Evolutionary conservation across 2,113 vertebrate species (phyloP).

Genomic region (Solea solea): DNA sequence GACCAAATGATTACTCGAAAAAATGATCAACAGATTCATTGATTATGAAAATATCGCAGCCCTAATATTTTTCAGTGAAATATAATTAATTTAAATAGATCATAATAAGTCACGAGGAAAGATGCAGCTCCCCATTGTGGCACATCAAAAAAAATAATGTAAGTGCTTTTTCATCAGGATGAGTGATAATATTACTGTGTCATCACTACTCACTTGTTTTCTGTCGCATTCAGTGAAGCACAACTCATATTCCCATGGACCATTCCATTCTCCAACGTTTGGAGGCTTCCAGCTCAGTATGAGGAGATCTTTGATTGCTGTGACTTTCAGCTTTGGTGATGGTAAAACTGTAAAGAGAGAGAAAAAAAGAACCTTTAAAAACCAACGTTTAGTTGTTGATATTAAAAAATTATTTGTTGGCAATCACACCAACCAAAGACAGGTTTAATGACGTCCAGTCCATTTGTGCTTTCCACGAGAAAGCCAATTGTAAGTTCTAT

Average conservation of each 20-base stretch:
- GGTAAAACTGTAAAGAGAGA: constrained; percentile 17
- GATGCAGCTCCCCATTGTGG: too few species aligned
- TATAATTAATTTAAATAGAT: too few species aligned
- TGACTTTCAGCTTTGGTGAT: constrained; percentile 29
- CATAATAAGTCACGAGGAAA: too few species aligned
- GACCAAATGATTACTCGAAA: too few species aligned
- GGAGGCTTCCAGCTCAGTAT: background rate
- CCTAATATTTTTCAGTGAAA: too few species aligned
- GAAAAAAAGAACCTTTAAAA: background rate
- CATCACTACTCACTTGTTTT: background rate
- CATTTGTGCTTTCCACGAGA: background rate
- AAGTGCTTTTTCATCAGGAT: too few species aligned
- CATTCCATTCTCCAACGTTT: accelerated
- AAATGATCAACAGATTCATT: too few species aligned
- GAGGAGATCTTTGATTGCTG: accelerated
- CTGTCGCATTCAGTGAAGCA: constrained; percentile 47
- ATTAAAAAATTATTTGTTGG: background rate
- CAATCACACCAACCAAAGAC: constrained; percentile 31
- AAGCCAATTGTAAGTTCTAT: background rate
- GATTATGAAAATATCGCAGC: too few species aligned
- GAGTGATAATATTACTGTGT: too few species aligned
- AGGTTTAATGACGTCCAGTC: constrained; percentile 40
- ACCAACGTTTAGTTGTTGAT: background rate
- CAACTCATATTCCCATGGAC: background rate
- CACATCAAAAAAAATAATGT: too few species aligned